A percentile compares a stretch with the other conserved stretches of the same genome.
These are phyloP conservation scores for Antigone vipio DNA, from an alignment of 2,113 vertebrate species.

Conservation along the genomic window DNA sequence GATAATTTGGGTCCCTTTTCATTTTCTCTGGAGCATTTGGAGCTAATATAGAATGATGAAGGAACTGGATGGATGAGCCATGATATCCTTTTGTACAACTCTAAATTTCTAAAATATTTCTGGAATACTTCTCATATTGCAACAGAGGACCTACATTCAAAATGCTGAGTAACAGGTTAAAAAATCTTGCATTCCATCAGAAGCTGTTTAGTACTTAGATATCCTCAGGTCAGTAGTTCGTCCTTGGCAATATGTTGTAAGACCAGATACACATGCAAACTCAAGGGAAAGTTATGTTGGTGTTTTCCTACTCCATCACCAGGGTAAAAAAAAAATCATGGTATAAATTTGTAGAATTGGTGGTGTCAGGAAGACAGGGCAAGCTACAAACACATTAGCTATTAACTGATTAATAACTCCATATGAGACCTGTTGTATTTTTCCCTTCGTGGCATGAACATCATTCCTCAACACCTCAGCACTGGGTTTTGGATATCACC, in stretches of 20 bases:
- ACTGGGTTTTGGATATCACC: fast-evolving
- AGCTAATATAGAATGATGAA: not conserved
- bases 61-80: fast-evolving
- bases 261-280: not conserved
- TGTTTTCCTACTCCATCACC: not conserved
- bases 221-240: not conserved
- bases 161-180: not conserved
- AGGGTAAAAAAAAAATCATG: not conserved
- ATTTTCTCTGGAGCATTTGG: not conserved
- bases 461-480: not conserved
- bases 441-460: not conserved
- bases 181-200: not conserved
- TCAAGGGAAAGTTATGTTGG: fast-evolving
- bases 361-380: not conserved
- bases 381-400: not conserved
- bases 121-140: not conserved
- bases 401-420: not conserved
- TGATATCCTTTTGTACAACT: not conserved
- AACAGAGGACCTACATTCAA: not conserved
- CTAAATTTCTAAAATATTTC: not conserved
- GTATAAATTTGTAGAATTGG: not conserved
- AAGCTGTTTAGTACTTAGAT: not conserved
- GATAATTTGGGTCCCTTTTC: not conserved
- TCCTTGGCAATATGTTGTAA: not conserved
- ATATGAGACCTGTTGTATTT: not conserved